These are phyloP conservation scores for Danio aesculapii DNA, from an alignment of 2,797 vertebrate species.

Conservation along the genomic window DNA sequence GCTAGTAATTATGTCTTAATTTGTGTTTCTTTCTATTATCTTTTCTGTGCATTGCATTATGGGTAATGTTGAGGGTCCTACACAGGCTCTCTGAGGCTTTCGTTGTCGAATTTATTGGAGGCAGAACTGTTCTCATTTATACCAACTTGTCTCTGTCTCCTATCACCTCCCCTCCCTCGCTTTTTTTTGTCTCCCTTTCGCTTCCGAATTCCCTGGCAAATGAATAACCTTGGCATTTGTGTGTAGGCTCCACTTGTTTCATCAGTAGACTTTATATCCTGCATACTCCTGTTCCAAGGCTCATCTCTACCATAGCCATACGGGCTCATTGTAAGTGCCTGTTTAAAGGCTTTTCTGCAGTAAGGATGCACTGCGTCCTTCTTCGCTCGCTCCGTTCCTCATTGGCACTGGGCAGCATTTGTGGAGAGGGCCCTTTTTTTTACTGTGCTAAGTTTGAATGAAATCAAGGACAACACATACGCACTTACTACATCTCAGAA, in stretches of 20 bases:
- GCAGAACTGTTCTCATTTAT: constrained; percentile 27
- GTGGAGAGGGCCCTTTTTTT: constrained; percentile 57
- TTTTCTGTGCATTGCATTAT: background rate
- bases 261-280: constrained; percentile 46
- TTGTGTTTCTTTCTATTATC: background rate
- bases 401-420: constrained; percentile 56
- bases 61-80: background rate
- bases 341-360: constrained; percentile 46
- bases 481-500: constrained; percentile 55
- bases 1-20: background rate
- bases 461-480: constrained; percentile 65
- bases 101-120: background rate
- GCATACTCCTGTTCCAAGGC: constrained; percentile 32
- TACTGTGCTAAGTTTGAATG: constrained; percentile 62
- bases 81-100: background rate
- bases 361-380: constrained; percentile 57
- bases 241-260: constrained; percentile 29
- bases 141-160: background rate
- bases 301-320: constrained; percentile 15
- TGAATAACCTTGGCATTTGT: constrained; percentile 48
- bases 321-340: constrained; percentile 11
- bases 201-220: constrained; percentile 29
- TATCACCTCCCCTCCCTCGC: background rate
- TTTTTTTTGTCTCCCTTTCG: background rate
- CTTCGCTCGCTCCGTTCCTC: constrained; percentile 62